Conservation (phyloP, 2,888 invertebrate genomes). For the Drosophila merina region DNA sequence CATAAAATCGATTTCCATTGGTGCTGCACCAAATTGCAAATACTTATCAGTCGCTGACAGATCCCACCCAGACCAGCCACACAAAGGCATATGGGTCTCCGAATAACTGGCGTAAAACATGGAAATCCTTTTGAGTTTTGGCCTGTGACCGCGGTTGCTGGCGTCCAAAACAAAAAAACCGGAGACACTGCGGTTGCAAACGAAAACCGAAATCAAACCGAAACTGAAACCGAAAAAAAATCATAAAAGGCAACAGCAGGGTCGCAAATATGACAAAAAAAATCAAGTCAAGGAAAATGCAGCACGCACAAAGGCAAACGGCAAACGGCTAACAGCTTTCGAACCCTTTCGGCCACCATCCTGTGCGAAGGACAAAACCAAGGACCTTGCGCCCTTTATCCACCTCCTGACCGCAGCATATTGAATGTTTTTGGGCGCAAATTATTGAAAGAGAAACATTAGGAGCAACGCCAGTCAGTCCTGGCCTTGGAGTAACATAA, state of each 20-base stretch:
- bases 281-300: slow-evolving; percentile 13
- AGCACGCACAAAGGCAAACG: slow-evolving; percentile 24
- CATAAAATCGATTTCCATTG: slow-evolving; percentile 32
- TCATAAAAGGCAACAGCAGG: neutral
- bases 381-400: slow-evolving; percentile 1
- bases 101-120: slow-evolving; percentile 4
- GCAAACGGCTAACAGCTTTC: slow-evolving; percentile 17
- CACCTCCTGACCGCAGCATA: slow-evolving; percentile 15
- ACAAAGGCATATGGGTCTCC: slow-evolving; percentile 1
- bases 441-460: slow-evolving; percentile 75
- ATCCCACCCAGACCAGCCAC: neutral
- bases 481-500: neutral
- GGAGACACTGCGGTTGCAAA: slow-evolving; percentile 12
- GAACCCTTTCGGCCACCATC: slow-evolving; percentile 11
- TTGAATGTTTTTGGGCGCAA: slow-evolving; percentile 29
- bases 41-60: slow-evolving; percentile 27
- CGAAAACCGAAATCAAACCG: neutral
- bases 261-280: neutral
- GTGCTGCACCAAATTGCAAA: slow-evolving; percentile 21
- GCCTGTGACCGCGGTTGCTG: slow-evolving; percentile 18
- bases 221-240: neutral
- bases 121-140: slow-evolving; percentile 32
- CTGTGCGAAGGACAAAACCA: too few relatives aligned
- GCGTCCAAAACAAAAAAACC: neutral
- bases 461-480: slow-evolving; percentile 29